These are phyloP conservation scores for Pseudopleuronectes americanus DNA, from an alignment of 2,797 vertebrate genomes.

Conservation along the genomic window DNA sequence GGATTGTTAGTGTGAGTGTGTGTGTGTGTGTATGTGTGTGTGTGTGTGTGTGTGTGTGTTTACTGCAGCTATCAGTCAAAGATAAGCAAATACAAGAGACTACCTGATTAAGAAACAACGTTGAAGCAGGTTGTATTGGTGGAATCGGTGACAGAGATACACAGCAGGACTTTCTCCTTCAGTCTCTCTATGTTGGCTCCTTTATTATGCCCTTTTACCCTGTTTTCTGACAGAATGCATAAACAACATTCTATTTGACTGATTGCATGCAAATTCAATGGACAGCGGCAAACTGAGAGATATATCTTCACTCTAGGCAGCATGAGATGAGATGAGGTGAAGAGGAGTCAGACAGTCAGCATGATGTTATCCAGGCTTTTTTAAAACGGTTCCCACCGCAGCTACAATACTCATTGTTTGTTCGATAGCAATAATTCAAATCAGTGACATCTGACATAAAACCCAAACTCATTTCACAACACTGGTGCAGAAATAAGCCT, in stretches of 20 bases:
- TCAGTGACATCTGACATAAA: constrained; percentile 14
- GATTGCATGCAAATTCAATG: constrained; percentile 29
- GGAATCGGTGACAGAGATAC: background rate
- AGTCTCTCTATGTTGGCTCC: background rate
- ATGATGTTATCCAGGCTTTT: constrained; percentile 9
- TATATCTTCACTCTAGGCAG: constrained; percentile 10
- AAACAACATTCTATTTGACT: constrained; percentile 14
- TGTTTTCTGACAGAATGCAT: constrained; percentile 20
- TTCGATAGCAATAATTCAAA: constrained; percentile 16
- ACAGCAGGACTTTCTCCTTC: constrained; percentile 1
- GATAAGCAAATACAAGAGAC: background rate
- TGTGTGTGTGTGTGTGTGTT: background rate
- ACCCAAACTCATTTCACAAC: background rate
- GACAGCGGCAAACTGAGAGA: constrained; percentile 15
- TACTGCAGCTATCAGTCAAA: background rate
- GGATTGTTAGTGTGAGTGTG: background rate
- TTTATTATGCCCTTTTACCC: constrained; percentile 22
- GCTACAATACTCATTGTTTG: constrained; percentile 15
- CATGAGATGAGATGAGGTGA: background rate
- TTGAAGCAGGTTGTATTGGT: background rate
- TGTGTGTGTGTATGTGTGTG: too few relatives aligned
- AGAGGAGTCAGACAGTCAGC: constrained; percentile 27
- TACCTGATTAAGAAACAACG: background rate
- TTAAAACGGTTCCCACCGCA: constrained; percentile 7
- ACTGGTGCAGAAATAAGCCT: background rate